phyloP scores from a whole-genome alignment of 2,888 invertebrate species.

The Itoplectis maculator region DNA sequence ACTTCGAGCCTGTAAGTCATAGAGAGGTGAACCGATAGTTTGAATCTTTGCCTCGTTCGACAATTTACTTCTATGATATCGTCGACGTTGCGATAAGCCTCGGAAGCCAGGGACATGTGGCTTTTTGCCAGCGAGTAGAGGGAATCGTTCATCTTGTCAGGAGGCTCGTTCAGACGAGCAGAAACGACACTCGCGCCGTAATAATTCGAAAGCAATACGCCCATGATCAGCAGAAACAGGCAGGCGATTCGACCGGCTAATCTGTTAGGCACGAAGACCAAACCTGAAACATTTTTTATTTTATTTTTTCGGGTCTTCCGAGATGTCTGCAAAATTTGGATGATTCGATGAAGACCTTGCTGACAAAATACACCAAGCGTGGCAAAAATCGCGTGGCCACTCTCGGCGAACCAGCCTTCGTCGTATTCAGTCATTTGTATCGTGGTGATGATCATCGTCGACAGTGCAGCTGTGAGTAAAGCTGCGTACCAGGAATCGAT shows the following conservation, averaged over 20 bases:
- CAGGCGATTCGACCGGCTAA: constrained; percentile 77
- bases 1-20: constrained; percentile 69
- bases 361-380: constrained; percentile 56
- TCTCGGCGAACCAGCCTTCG: constrained; percentile 58
- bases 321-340: neutral
- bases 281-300: constrained; percentile 70
- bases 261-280: constrained; percentile 73
- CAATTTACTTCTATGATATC: constrained; percentile 73
- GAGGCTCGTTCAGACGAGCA: constrained; percentile 77
- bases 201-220: constrained; percentile 79
- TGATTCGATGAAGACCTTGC: constrained; percentile 42
- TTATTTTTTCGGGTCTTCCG: neutral
- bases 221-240: constrained; percentile 75
- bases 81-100: constrained; percentile 75
- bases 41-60: neutral
- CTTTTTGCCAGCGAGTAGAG: constrained; percentile 75
- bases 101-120: constrained; percentile 75
- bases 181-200: constrained; percentile 81
- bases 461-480: constrained; percentile 24
- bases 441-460: constrained; percentile 27
- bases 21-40: constrained; percentile 3
- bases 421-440: constrained; percentile 60
- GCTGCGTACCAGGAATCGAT: constrained; percentile 58
- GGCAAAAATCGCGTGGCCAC: constrained; percentile 58
- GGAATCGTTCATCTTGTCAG: constrained; percentile 81